These are phyloP conservation scores for Cheilosia scutellata DNA, from an alignment of 2,888 invertebrate genomes.

Conservation along the genomic window DNA sequence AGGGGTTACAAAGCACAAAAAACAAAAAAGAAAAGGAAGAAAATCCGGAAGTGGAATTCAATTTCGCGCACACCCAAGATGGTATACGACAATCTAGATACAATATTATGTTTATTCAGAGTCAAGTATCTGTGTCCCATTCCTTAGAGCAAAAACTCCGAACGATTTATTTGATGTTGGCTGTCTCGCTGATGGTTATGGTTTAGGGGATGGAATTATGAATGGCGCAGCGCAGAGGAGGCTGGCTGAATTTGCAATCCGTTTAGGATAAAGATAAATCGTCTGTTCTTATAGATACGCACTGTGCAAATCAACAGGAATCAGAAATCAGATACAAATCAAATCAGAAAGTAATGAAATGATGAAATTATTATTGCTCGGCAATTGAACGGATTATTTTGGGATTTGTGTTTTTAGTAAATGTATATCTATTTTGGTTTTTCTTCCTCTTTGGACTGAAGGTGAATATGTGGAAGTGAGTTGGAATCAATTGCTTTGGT, in stretches of 20 bases:
- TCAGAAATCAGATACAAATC: slow-evolving; percentile 52
- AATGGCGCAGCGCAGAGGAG: neutral
- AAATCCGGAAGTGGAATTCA: slow-evolving; percentile 61
- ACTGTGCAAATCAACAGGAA: slow-evolving; percentile 27
- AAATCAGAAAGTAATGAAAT: slow-evolving; percentile 62
- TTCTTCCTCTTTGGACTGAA: neutral
- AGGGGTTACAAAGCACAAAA: slow-evolving; percentile 15
- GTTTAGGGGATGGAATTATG: slow-evolving; percentile 15
- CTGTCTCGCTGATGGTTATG: neutral
- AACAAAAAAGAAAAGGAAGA: slow-evolving; percentile 1
- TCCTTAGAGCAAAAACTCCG: neutral
- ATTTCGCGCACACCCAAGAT: slow-evolving; percentile 52
- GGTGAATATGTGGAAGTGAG: too few relatives aligned
- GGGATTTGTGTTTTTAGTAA: slow-evolving; percentile 9
- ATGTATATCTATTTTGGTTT: neutral
- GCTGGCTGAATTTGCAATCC: slow-evolving; percentile 31
- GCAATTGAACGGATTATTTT: slow-evolving; percentile 52
- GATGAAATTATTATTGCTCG: slow-evolving; percentile 59
- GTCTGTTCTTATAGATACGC: slow-evolving; percentile 24
- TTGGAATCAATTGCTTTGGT: too few relatives aligned
- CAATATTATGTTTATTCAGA: slow-evolving; percentile 52
- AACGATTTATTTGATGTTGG: slow-evolving; percentile 34
- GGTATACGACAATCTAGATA: slow-evolving; percentile 28
- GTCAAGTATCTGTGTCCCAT: slow-evolving; percentile 24
- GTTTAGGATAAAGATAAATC: slow-evolving; percentile 50